Conservation (phyloP, 2,888 invertebrate species). For the Lochmaea capreae region DNA sequence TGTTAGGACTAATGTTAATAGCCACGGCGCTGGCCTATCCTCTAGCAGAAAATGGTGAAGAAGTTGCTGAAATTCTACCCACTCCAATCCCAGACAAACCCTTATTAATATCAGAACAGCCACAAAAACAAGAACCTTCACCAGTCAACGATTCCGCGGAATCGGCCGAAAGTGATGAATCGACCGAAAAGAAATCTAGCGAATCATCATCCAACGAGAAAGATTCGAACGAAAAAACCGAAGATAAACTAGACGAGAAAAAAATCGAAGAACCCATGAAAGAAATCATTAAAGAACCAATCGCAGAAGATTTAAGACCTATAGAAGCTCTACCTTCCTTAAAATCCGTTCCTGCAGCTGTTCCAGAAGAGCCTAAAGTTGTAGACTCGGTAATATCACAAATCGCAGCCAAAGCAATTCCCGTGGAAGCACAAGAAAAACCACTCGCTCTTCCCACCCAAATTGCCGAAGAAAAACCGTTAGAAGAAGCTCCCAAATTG, state of each 20-base stretch:
- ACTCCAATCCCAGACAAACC: conserved; percentile 32
- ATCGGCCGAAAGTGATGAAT: conserved; percentile 41
- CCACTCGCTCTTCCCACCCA: conserved; percentile 63
- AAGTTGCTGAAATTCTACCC: conserved; percentile 40
- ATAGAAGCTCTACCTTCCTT: conserved; percentile 38
- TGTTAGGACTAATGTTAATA: conserved; percentile 72
- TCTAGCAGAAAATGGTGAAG: conserved; percentile 68
- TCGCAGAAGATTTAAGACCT: conserved; percentile 45
- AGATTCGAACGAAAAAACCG: conserved; percentile 23
- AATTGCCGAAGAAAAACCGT: conserved; percentile 52
- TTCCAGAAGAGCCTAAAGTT: conserved; percentile 55
- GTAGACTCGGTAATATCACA: conserved; percentile 54
- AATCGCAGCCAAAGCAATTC: conserved; percentile 62
- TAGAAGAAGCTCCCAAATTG: conserved; percentile 35
- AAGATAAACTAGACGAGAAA: conserved; percentile 37
- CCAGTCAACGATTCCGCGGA: conserved; percentile 38
- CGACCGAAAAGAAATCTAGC: conserved; percentile 30
- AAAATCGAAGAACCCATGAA: conserved; percentile 40
- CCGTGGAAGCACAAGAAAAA: conserved; percentile 56
- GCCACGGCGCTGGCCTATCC: conserved; percentile 71
- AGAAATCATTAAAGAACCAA: conserved; percentile 30
- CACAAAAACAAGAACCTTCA: conserved; percentile 48
- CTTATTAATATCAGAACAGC: conserved; percentile 48
- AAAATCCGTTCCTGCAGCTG: conserved; percentile 20
- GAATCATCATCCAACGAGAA: conserved; percentile 28